These are phyloP conservation scores for Mus spretus DNA, from an alignment of 2,797 vertebrate species.

Conservation along the genomic window DNA sequence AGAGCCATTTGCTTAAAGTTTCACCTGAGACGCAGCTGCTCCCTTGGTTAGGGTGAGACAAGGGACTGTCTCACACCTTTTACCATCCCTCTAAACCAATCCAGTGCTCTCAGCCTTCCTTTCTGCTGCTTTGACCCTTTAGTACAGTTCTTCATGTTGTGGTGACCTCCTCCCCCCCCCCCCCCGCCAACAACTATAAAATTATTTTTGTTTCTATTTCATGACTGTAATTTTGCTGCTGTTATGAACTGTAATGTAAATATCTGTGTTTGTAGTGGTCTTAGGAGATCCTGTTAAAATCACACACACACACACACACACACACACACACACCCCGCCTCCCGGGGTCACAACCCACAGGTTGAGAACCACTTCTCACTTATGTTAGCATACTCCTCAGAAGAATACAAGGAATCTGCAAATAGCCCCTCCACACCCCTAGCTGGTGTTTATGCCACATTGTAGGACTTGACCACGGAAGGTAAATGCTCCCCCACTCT, in stretches of 20 bases:
- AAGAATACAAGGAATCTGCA: neutral
- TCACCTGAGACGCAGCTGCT: neutral
- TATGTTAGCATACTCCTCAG: no score
- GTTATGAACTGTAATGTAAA: neutral
- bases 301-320: no score
- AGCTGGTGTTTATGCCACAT: neutral
- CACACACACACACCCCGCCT: no score
- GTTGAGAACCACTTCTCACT: neutral
- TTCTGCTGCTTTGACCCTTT: neutral
- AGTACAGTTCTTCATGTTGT: neutral
- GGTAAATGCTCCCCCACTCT: neutral
- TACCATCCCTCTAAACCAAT: neutral
- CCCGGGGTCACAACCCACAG: neutral
- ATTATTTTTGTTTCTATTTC: neutral
- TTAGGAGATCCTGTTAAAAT: neutral
- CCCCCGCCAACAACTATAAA: neutral
- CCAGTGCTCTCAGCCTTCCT: neutral
- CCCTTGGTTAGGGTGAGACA: neutral
- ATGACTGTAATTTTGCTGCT: neutral
- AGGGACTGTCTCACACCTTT: neutral
- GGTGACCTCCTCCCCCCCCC: neutral
- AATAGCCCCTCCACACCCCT: neutral
- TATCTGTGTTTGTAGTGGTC: neutral
- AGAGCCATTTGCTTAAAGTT: neutral
- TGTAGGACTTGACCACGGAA: neutral